Conservation (phyloP, 2,888 invertebrate species). For the Temnothorax unifasciatus region DNA sequence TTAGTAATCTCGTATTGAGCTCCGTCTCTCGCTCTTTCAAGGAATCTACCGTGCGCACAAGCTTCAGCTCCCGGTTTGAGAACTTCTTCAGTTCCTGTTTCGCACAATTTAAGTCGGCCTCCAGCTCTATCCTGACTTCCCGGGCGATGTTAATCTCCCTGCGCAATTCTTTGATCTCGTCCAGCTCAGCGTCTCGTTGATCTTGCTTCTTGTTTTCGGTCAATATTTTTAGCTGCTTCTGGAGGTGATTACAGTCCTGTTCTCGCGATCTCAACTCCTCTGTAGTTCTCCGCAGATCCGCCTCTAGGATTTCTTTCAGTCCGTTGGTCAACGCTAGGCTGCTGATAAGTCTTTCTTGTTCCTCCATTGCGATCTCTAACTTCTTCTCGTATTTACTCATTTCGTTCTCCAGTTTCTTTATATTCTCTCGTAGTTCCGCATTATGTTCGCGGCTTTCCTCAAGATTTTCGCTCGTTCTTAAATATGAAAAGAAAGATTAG, state of each 20-base stretch:
- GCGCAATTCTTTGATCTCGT: slow-evolving; percentile 77
- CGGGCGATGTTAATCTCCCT: slow-evolving; percentile 79
- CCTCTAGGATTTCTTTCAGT: slow-evolving; percentile 87
- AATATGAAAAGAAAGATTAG: slow-evolving; percentile 12
- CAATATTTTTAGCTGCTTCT: slow-evolving; percentile 86
- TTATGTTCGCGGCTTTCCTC: slow-evolving; percentile 77
- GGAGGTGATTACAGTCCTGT: slow-evolving; percentile 88
- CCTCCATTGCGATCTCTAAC: slow-evolving; percentile 86
- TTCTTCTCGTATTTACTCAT: slow-evolving; percentile 87
- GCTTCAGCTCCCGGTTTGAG: slow-evolving; percentile 74
- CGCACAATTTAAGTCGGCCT: slow-evolving; percentile 79
- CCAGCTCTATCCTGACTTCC: slow-evolving; percentile 80
- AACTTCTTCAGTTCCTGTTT: slow-evolving; percentile 77
- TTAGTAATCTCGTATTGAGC: slow-evolving; percentile 87
- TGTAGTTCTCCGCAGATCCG: slow-evolving; percentile 86
- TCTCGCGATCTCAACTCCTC: slow-evolving; percentile 87
- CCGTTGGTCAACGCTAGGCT: slow-evolving; percentile 79
- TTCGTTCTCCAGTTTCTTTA: slow-evolving; percentile 86
- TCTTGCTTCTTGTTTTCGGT: slow-evolving; percentile 80
- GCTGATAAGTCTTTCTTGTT: slow-evolving; percentile 85
- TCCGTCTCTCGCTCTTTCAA: slow-evolving; percentile 89
- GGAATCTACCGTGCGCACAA: slow-evolving; percentile 87
- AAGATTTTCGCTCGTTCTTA: slow-evolving; percentile 69
- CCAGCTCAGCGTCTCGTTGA: slow-evolving; percentile 75
- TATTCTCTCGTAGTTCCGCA: slow-evolving; percentile 86